A percentile compares a stretch with the other conserved stretches of the same genome.
phyloP scores from a whole-genome alignment of 2,888 invertebrate genomes.

The Anarsia innoxiella region DNA sequence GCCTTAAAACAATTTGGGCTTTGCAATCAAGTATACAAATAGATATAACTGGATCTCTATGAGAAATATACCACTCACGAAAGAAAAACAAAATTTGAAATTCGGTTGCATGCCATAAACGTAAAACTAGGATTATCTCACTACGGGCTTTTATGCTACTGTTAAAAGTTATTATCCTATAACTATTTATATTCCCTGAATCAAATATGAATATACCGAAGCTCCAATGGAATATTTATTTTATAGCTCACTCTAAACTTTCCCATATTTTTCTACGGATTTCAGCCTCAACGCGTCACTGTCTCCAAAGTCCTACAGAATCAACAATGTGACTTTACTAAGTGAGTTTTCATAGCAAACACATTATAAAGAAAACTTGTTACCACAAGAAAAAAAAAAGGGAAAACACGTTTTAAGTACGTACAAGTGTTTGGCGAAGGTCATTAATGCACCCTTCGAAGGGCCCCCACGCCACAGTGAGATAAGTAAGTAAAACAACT shows the following conservation, averaged over 20 bases:
- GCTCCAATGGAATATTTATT: background rate
- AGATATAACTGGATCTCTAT: too few species aligned
- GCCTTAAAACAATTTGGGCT: too few species aligned
- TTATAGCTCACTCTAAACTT: background rate
- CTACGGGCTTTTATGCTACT: too few species aligned
- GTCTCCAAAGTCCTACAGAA: background rate
- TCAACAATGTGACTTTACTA: conserved; percentile 16
- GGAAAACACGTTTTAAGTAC: conserved; percentile 37
- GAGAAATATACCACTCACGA: too few species aligned
- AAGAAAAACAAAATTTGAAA: too few species aligned
- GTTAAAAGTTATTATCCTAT: too few species aligned
- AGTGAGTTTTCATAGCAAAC: conserved; percentile 44
- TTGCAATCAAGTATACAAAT: too few species aligned
- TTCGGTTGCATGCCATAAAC: too few species aligned
- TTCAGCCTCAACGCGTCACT: background rate
- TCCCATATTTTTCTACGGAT: background rate
- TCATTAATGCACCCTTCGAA: conserved; percentile 67
- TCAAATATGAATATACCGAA: too few species aligned
- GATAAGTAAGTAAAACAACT: conserved; percentile 72
- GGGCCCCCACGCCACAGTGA: conserved; percentile 46
- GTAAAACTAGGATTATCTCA: too few species aligned
- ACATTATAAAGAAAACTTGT: conserved; percentile 45
- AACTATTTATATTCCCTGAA: too few species aligned
- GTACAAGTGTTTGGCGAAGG: conserved; percentile 35
- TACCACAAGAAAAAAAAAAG: conserved; percentile 33